phyloP scores from a whole-genome alignment of 1,140 invertebrate species.

The Steinernema feltiae region DNA sequence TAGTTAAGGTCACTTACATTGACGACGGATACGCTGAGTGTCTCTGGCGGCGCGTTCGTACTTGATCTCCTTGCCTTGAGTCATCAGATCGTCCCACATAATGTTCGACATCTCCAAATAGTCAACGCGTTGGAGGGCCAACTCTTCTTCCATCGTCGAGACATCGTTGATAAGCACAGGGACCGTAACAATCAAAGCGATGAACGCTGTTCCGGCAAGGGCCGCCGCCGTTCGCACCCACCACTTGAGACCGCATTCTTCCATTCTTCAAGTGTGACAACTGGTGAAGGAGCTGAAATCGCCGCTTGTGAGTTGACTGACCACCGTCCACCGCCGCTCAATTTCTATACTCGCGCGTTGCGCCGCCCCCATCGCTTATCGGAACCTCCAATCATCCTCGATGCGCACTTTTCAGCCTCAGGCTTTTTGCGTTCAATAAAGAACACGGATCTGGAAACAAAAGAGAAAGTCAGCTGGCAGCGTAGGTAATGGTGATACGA shows the following conservation, averaged over 20 bases:
- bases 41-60: slow-evolving; percentile 16
- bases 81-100: slow-evolving; percentile 29
- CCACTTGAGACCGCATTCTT: slow-evolving; percentile 9
- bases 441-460: slow-evolving; percentile 1
- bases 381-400: not conserved
- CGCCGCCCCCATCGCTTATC: slow-evolving; percentile 8
- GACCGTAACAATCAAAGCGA: slow-evolving; percentile 24
- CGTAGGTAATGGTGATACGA: not conserved
- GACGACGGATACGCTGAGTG: not conserved
- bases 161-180: slow-evolving; percentile 18
- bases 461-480: not conserved
- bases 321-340: not conserved
- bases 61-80: slow-evolving; percentile 19
- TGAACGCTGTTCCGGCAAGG: slow-evolving; percentile 25
- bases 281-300: not conserved
- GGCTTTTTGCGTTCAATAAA: not conserved
- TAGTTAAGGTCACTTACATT: slow-evolving; percentile 20
- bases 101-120: slow-evolving; percentile 30
- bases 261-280: not conserved
- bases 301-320: slow-evolving; percentile 7
- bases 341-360: not conserved
- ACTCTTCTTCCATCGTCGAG: slow-evolving; percentile 21
- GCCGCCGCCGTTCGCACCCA: slow-evolving; percentile 16
- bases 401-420: not conserved
- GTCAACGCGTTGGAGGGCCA: slow-evolving; percentile 15